These are phyloP conservation scores for Bubo scandiacus DNA, from an alignment of 2,113 vertebrate genomes.

Conservation along the genomic window DNA sequence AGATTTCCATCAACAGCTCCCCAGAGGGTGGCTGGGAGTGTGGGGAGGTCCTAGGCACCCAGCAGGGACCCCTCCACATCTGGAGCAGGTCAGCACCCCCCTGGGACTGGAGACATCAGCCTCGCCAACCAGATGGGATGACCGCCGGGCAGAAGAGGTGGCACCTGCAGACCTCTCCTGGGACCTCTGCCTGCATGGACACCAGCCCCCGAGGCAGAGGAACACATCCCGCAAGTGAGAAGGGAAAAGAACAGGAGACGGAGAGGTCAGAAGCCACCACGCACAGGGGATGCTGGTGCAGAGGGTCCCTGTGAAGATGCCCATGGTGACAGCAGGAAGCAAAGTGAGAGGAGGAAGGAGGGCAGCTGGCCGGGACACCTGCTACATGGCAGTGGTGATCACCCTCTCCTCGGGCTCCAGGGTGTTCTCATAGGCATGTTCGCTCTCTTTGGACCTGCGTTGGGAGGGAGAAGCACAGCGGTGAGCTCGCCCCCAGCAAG, in stretches of 20 bases:
- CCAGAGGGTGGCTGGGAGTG: not conserved
- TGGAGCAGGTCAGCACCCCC: not conserved
- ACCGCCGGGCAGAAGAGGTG: not conserved
- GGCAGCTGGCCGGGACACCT: rapidly evolving
- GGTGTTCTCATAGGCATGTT: constrained; percentile 56
- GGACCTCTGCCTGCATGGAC: rapidly evolving
- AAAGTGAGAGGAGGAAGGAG: not conserved
- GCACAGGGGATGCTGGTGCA: not conserved
- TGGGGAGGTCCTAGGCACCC: not conserved
- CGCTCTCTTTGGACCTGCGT: constrained; percentile 67
- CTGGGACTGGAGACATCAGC: not conserved
- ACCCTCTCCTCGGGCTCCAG: constrained; percentile 54
- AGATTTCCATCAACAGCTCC: not conserved
- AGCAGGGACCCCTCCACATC: not conserved
- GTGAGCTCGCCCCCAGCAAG: not conserved
- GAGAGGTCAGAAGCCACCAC: rapidly evolving
- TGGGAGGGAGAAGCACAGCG: not conserved
- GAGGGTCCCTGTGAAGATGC: not conserved
- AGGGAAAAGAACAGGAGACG: not conserved
- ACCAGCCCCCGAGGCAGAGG: not conserved
- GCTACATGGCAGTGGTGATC: constrained; percentile 73
- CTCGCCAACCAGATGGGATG: rapidly evolving
- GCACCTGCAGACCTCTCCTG: not conserved
- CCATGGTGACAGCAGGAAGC: rapidly evolving
- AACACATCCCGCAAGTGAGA: rapidly evolving